phyloP scores from a whole-genome alignment of 2,888 invertebrate species.

The Teleiodes luculella region DNA sequence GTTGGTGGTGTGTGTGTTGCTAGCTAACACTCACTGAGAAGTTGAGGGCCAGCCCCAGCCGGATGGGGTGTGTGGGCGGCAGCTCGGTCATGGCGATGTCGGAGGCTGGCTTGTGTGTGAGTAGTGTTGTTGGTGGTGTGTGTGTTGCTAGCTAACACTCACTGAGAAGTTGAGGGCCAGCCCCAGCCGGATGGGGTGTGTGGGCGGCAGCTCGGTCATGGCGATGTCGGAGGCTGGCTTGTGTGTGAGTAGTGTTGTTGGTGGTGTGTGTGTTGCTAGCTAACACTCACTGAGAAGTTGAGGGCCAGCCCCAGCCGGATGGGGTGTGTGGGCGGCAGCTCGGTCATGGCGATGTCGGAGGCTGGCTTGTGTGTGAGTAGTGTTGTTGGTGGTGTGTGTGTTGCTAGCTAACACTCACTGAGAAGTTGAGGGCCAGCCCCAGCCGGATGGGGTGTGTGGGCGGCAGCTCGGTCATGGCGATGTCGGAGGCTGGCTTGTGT shows the following conservation, averaged over 20 bases:
- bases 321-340: slow-evolving; percentile 97
- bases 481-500: slow-evolving; percentile 98
- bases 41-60: slow-evolving; percentile 97
- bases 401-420: no score
- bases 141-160: no score
- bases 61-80: slow-evolving; percentile 98
- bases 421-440: slow-evolving; percentile 98
- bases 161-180: slow-evolving; percentile 98
- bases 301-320: slow-evolving; percentile 97
- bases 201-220: slow-evolving; percentile 97
- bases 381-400: no score
- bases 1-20: no score
- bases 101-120: no score
- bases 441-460: slow-evolving; percentile 98
- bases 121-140: no score
- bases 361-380: no score
- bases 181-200: slow-evolving; percentile 98
- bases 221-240: slow-evolving; percentile 99
- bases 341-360: slow-evolving; percentile 97
- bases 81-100: slow-evolving; percentile 98
- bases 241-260: no score
- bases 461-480: slow-evolving; percentile 97
- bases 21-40: slow-evolving; percentile 93
- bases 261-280: no score
- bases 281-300: slow-evolving; percentile 94